Evolutionary conservation across 2,888 invertebrate genomes (phyloP), one percentile per base, ranked within the genome.

Genomic region (Zaprionus obscuricornis): DNA sequence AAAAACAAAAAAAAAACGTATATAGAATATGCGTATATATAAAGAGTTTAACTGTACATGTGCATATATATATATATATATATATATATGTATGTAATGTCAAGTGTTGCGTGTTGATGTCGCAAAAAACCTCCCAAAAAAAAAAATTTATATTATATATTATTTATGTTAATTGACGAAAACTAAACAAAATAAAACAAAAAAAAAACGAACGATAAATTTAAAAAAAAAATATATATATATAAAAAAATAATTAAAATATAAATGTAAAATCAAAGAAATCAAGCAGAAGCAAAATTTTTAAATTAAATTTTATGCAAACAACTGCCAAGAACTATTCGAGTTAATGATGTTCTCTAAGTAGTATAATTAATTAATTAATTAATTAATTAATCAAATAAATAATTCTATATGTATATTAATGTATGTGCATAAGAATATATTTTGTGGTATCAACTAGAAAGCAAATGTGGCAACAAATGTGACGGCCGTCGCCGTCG

Each of bases 261-360:
- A 46, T 22, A 64, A 55, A 49, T 26, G 27, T 16, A 31, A 42
- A 52, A 59, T 33, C 31, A 56, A n/a, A n/a, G n/a, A n/a, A n/a
- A n/a, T n/a, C n/a, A n/a, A n/a, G 52, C 52, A 58, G 16, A 50
- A 26, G 43, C 54, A 45, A 69, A 51, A 57, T 56, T 74, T 59
- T 54, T 33, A 58, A 58, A 66, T 33, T 43, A 51, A 60, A 57
- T 49, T 27, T 65, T 78, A 82, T 85, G 79, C 81, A 82, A 83
- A 84, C 63, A 88, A 88, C 87, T 87, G 87, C 88, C 87, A 88
- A 86, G 83, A 86, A 87, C 86, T 83, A 85, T 83, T 86, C 74
- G 74, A 75, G 60, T 77, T 71, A 74, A 77, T 72, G 71, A 85
- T 83, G 87, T 87, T 87, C 86, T 86, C 74, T 70, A 78, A 77